Evolutionary conservation across 2,797 vertebrate species (phyloP), one percentile per base, ranked within the genome.

Genomic region (Falco naumanni): DNA sequence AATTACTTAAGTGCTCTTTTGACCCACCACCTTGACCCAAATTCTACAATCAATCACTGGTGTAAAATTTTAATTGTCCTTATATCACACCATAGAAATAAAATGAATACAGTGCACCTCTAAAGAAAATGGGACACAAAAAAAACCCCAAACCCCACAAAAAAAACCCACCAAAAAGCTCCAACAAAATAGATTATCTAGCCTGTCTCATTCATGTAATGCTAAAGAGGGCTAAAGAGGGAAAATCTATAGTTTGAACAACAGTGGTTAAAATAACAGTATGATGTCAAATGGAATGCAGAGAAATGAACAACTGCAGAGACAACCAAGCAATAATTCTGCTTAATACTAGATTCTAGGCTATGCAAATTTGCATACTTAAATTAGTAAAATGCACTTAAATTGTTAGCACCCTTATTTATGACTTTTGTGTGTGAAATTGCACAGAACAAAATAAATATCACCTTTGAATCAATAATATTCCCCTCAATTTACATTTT

Each of bases 371-470:
- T 74, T 91, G 60, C 54, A 92, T 89, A 91, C 14, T 60, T 47
- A 61, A 80, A 89, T 78, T 93, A 92, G 66, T 45, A 93, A 95
- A 96, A 94, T 31, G 89, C 41, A 85, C 19, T 28, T 61, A 90
- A 97, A 95, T 95, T 84, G 6, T 84, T 85, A 92, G 70, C 17
- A 77, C 17, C 6, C 7, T 76, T 92, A 94, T 92, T 84, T 93
- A 95, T 61, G 83, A 83, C 66, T 94, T 89, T 19, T 93, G 66
- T 54, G 43, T 70, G 50, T 79, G 76, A 97, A 97, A 96, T 17
- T 93, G 69, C 54, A 47, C 65, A 90, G 75, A 96, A 96, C 25
- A 94, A 96, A 96, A 95, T 81, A 97, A 97, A 79, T 68, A 91
- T 57, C 68, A 95, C 54, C 51, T 97, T 60, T 72, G 74, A 95